Conservation (phyloP, 1,140 invertebrate genomes). For the Pentalonia nigronervosa region DNA sequence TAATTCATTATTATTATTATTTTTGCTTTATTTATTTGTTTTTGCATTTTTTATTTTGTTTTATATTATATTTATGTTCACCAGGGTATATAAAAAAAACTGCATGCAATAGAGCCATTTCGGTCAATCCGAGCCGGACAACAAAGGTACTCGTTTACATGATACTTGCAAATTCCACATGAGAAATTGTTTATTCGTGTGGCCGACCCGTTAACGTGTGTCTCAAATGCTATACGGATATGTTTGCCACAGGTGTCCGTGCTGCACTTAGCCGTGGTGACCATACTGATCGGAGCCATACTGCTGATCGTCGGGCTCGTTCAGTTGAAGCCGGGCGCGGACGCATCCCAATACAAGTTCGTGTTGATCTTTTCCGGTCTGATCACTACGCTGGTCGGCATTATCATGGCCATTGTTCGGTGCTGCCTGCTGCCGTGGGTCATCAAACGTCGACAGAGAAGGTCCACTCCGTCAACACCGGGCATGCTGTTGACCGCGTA, state of each 20-base stretch:
- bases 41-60: conserved; percentile 43
- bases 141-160: conserved; percentile 28
- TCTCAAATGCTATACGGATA: conserved; percentile 18
- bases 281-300: conserved; percentile 76
- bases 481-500: conserved; percentile 7
- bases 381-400: conserved; percentile 63
- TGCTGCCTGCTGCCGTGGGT: conserved; percentile 62
- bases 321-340: conserved; percentile 80
- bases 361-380: conserved; percentile 71
- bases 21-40: conserved; percentile 49
- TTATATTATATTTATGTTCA: conserved; percentile 48
- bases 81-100: conserved; percentile 30
- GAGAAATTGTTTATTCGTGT: background rate
- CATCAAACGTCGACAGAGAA: conserved; percentile 35
- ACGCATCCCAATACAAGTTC: conserved; percentile 77
- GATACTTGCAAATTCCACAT: background rate
- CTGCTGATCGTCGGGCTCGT: conserved; percentile 81
- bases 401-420: conserved; percentile 62
- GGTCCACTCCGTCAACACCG: conserved; percentile 50
- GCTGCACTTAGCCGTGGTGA: conserved; percentile 77
- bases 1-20: conserved; percentile 30
- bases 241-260: conserved; percentile 69
- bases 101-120: conserved; percentile 52
- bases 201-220: background rate
- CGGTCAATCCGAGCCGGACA: background rate